Evolutionary conservation across 2,113 vertebrate species (phyloP).

Genomic region (Ceyx cyanopectus): DNA sequence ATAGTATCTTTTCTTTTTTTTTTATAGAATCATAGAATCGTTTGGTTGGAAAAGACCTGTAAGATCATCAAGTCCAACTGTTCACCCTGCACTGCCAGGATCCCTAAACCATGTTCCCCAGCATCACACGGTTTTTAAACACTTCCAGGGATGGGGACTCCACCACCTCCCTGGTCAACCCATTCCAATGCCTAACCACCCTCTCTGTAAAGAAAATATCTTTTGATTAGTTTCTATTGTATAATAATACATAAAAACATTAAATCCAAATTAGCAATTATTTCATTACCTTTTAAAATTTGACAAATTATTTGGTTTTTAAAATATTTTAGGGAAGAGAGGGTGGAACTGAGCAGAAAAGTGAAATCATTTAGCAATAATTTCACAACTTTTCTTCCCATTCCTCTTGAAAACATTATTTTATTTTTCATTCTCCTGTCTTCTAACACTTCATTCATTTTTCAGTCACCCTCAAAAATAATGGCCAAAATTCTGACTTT

Average conservation of each 20-base stretch:
- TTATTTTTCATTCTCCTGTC: background rate
- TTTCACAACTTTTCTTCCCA: background rate
- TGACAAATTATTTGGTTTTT: background rate
- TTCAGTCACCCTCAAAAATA: background rate
- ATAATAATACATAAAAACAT: background rate
- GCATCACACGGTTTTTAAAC: no score
- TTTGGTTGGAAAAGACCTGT: no score
- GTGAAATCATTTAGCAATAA: background rate
- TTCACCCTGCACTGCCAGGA: no score
- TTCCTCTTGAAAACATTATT: background rate
- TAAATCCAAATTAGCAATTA: background rate
- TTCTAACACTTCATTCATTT: background rate
- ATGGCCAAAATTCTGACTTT: background rate
- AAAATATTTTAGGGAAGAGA: background rate
- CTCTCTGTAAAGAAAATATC: no score
- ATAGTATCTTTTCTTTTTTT: background rate
- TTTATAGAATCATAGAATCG: no score
- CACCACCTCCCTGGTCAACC: no score
- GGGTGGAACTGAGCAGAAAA: background rate
- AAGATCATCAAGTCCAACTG: no score
- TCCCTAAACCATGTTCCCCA: no score
- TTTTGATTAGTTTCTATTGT: no score
- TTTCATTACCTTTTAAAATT: background rate
- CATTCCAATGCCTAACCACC: no score
- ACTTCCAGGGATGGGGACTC: no score